Base-by-base conservation (phyloP, 2,888 invertebrate species). In the Meloe dianella region DNA sequence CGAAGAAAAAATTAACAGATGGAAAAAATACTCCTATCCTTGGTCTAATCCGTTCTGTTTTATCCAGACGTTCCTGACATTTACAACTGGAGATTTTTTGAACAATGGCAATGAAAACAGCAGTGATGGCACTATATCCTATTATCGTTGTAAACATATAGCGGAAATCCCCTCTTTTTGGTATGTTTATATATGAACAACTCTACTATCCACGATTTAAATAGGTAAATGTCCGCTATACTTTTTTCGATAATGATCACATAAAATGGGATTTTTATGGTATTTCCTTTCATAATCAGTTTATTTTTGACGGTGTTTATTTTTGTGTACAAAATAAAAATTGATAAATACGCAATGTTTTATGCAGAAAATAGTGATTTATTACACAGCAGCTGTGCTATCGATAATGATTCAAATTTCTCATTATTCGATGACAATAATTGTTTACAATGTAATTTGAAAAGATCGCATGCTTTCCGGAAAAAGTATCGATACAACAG, bases 101-200 rank as follows among this genome's bases (percentile, higher is more conserved):
- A n/a, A n/a, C n/a, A n/a, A n/a, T n/a, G n/a, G n/a, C n/a, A n/a
- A n/a, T n/a, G n/a, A n/a, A n/a, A 27, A 27, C 2, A 27, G 4
- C 27, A 27, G 27, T 27, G 27, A 4, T 4, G 27, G 27, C 2
- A 3, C 27, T 27, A 27, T 27, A 27, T n/a, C n/a, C n/a, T n/a
- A n/a, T n/a, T n/a, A n/a, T n/a, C n/a, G 2, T 32, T 29, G 17
- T 41, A 17, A 12, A 41, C 10, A 41, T 22, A 47, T 30, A 30
- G 58, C 58, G 58, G 58, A 58, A 58, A 58, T 30, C 58, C 58
- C 58, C 58, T 58, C 58, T 58, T 30, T 35, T 20, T 10, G 58
- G 20, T 32, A 4, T 35, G 12, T 58, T 20, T 12, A 32, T 7
- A n/a, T 8, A 22, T 17, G 29, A 10, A 24, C 17, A 30, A 30